These are phyloP conservation scores for Xerus rutilus DNA, from an alignment of 2,797 vertebrate genomes.

Conservation along the genomic window DNA sequence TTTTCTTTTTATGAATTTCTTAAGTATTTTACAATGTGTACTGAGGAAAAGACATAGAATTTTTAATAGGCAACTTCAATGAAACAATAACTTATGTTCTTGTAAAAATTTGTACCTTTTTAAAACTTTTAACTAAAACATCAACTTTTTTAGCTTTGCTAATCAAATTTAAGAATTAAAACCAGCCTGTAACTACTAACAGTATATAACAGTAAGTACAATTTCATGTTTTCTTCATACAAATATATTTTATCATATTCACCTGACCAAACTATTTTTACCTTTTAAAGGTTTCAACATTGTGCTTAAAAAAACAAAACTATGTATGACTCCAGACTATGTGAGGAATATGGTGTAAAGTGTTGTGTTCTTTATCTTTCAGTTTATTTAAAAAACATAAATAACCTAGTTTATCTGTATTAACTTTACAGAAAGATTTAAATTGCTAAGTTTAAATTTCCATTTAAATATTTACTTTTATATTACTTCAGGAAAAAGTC, in stretches of 20 bases:
- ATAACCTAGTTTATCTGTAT: constrained; percentile 73
- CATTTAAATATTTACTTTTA: constrained; percentile 58
- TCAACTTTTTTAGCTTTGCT: constrained; percentile 87
- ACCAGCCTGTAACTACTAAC: constrained; percentile 86
- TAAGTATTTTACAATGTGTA: constrained; percentile 93
- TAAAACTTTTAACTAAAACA: constrained; percentile 88
- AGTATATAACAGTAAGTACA: constrained; percentile 88
- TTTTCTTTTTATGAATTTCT: constrained; percentile 89
- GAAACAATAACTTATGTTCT: constrained; percentile 97
- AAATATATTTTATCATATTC: constrained; percentile 88
- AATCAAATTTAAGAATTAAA: constrained; percentile 88
- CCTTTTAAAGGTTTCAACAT: constrained; percentile 73
- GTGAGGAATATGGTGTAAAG: constrained; percentile 78
- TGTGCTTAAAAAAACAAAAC: constrained; percentile 76
- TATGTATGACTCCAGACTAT: constrained; percentile 83
- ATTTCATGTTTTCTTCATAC: constrained; percentile 87
- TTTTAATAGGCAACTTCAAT: constrained; percentile 95
- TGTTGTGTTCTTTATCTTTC: constrained; percentile 84
- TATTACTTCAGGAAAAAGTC: background rate
- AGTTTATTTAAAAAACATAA: constrained; percentile 85
- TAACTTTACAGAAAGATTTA: background rate
- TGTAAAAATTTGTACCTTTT: constrained; percentile 88
- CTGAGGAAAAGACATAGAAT: constrained; percentile 93
- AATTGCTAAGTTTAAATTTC: constrained; percentile 40
- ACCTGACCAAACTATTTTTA: constrained; percentile 85